Evolutionary conservation across 1,140 invertebrate genomes (phyloP).

Genomic region (Orchestia grillus): DNA sequence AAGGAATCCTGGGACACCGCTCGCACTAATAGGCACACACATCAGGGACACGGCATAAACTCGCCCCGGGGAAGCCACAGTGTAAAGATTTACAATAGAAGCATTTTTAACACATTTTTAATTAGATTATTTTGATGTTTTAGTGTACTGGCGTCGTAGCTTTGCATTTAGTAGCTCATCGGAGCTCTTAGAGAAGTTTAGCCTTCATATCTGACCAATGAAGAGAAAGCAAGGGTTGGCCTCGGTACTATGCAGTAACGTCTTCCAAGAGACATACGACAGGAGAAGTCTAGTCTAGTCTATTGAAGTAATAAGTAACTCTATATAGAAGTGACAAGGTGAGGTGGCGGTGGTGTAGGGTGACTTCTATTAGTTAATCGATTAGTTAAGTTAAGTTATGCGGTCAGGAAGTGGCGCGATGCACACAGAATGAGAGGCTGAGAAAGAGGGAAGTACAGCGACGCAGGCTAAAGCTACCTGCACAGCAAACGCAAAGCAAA

Average conservation of each 20-base stretch:
- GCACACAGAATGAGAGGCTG: slow-evolving; percentile 4
- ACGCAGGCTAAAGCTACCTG: slow-evolving; percentile 4
- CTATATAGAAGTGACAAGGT: slow-evolving; percentile 8
- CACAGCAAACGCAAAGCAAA: not conserved
- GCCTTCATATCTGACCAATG: not conserved
- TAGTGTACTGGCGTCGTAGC: not conserved
- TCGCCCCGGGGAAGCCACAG: not conserved
- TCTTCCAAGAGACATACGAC: not conserved
- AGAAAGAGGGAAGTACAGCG: not conserved
- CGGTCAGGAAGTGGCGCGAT: not conserved
- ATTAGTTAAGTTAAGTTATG: not conserved
- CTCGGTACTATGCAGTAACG: not conserved
- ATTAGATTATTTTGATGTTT: not conserved
- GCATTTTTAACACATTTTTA: not conserved
- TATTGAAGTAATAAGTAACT: not conserved
- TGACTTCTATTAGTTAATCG: not conserved
- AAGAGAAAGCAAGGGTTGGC: not conserved
- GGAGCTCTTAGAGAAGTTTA: slow-evolving; percentile 7
- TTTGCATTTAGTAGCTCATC: not conserved
- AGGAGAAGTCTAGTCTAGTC: not conserved
- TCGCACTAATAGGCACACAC: not conserved
- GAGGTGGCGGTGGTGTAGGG: not conserved
- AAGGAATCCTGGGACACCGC: not conserved
- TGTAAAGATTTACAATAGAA: not conserved
- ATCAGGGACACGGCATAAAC: not conserved